Evolutionary conservation across 2,888 invertebrate genomes (phyloP).

Genomic region (Baronia brevicornis): DNA sequence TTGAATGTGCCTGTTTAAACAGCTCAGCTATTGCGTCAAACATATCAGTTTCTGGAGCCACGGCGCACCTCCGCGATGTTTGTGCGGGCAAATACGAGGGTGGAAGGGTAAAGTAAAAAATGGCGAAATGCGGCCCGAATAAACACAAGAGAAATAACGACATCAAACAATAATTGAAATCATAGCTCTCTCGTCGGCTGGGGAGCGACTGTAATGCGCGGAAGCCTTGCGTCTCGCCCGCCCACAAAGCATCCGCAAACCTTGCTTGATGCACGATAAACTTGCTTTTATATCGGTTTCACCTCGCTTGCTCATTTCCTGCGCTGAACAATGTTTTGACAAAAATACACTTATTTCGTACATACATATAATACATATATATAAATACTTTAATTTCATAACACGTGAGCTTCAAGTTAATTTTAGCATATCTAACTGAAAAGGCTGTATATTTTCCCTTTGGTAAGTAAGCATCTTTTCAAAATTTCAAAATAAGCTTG

Average conservation of each 20-base stretch:
- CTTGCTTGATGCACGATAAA: slow-evolving; percentile 23
- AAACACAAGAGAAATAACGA: slow-evolving; percentile 70
- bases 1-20: slow-evolving; percentile 53
- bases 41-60: slow-evolving; percentile 62
- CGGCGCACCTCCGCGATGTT: slow-evolving; percentile 43
- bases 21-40: slow-evolving; percentile 50
- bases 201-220: slow-evolving; percentile 34
- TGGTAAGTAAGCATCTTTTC: too few relatives aligned
- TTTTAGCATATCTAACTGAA: too few relatives aligned
- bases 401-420: too few relatives aligned
- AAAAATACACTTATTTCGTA: neutral
- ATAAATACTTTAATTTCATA: too few relatives aligned
- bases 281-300: slow-evolving; percentile 31
- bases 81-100: slow-evolving; percentile 54
- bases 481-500: too few relatives aligned
- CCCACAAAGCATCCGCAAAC: slow-evolving; percentile 18
- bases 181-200: slow-evolving; percentile 47
- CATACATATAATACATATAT: too few relatives aligned
- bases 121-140: slow-evolving; percentile 61
- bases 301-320: slow-evolving; percentile 21
- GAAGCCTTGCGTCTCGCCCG: slow-evolving; percentile 30
- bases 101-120: slow-evolving; percentile 63
- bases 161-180: slow-evolving; percentile 73
- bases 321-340: slow-evolving; percentile 4
- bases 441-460: too few relatives aligned